Conservation (phyloP, 2,113 vertebrate species). For the Eira barbara region DNA sequence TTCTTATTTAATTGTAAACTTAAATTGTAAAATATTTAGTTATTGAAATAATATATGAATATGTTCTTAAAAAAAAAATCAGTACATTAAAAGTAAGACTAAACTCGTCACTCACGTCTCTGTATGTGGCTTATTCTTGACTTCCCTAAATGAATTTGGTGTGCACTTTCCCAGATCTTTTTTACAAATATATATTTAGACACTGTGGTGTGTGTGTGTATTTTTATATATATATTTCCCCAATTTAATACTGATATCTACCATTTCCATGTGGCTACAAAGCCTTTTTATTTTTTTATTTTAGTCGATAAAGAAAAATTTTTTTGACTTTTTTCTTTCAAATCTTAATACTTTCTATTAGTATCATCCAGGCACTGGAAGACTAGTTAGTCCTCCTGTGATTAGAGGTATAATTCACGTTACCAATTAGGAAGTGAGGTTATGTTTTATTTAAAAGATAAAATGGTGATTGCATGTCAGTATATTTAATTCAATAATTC, state of each 20-base stretch:
- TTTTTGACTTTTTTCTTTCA: neutral
- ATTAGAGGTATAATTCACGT: neutral
- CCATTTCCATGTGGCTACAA: neutral
- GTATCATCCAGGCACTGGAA: neutral
- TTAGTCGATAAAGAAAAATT: neutral
- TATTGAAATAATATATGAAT: neutral
- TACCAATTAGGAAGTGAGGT: neutral
- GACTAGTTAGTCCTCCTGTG: neutral
- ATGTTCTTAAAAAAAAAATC: neutral
- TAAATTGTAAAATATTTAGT: neutral
- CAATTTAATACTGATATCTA: constrained; percentile 7
- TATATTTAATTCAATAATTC: neutral
- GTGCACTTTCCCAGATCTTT: neutral
- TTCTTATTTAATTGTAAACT: neutral
- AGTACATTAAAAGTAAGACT: neutral
- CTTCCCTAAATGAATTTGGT: constrained; percentile 18
- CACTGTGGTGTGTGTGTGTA: neutral
- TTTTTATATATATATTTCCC: neutral
- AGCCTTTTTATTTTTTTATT: constrained; percentile 28
- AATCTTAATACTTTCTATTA: constrained; percentile 7
- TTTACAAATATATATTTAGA: neutral
- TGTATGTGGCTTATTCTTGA: neutral
- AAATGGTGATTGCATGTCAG: neutral
- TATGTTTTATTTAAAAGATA: neutral
- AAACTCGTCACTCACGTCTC: neutral